A percentile compares a stretch with the other conserved stretches of the same genome.
Conservation (phyloP, 1,140 invertebrate genomes). For the Drosophila obscura region DNA sequence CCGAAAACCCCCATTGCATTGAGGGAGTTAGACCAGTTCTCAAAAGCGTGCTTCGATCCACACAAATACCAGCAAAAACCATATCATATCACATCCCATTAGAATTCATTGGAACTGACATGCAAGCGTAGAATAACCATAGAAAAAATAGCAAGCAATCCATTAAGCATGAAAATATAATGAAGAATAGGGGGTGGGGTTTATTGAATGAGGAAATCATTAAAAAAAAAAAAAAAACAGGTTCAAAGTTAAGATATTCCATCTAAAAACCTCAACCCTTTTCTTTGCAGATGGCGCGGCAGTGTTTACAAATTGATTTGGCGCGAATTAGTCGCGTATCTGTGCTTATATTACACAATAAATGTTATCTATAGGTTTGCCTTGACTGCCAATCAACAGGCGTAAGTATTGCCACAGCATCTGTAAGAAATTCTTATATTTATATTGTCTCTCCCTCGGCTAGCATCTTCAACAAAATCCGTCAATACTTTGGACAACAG, state of each 20-base stretch:
- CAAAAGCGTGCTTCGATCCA: constrained; percentile 20
- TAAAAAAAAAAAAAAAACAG: constrained; percentile 21
- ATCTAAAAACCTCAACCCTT: constrained; percentile 11
- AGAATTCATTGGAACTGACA: constrained; percentile 57
- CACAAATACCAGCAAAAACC: no score
- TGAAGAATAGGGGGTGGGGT: constrained; percentile 31
- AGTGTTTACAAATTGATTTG: constrained; percentile 99
- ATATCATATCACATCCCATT: constrained; percentile 40
- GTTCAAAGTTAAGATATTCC: constrained; percentile 37
- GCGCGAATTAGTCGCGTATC: constrained; percentile 95
- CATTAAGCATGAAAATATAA: constrained; percentile 46
- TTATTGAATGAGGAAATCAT: constrained; percentile 38
- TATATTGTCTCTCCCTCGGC: not conserved
- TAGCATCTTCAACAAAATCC: constrained; percentile 92
- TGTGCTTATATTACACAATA: constrained; percentile 93
- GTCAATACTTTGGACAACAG: constrained; percentile 91
- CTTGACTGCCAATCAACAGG: constrained; percentile 91
- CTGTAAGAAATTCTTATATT: not conserved
- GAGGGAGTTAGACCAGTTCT: constrained; percentile 42
- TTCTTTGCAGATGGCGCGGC: constrained; percentile 92
- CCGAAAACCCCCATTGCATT: constrained; percentile 8
- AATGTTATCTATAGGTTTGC: constrained; percentile 95
- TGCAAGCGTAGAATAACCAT: constrained; percentile 29
- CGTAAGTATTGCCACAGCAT: constrained; percentile 86
- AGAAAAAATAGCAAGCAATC: constrained; percentile 36